phyloP scores from a whole-genome alignment of 2,888 invertebrate species.

The Sarcophaga carnaria region DNA sequence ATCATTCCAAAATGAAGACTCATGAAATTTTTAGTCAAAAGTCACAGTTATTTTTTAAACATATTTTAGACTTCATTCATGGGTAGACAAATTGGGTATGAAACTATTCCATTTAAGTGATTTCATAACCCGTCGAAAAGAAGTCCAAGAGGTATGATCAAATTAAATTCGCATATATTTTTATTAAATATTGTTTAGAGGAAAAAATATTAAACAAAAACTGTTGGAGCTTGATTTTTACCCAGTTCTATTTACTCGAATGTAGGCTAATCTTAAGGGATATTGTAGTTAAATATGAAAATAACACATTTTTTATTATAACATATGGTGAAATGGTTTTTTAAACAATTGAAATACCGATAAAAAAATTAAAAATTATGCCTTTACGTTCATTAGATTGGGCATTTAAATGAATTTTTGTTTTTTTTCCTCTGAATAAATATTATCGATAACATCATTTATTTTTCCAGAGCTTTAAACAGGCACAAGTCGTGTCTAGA shows the following conservation, averaged over 20 bases:
- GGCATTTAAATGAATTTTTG: background rate
- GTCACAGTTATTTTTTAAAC: slow-evolving; percentile 7
- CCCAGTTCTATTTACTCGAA: slow-evolving; percentile 41
- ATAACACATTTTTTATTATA: background rate
- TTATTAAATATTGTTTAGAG: too few species aligned
- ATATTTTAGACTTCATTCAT: slow-evolving; percentile 87
- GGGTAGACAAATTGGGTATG: slow-evolving; percentile 91
- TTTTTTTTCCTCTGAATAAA: background rate
- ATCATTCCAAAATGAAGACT: background rate
- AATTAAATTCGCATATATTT: background rate
- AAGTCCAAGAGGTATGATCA: slow-evolving; percentile 86
- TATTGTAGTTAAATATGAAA: background rate
- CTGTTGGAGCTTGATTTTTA: slow-evolving; percentile 73
- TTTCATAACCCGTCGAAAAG: slow-evolving; percentile 89
- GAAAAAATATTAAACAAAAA: background rate
- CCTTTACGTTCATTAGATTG: too few species aligned
- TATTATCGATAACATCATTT: background rate
- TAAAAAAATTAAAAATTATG: too few species aligned
- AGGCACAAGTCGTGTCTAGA: slow-evolving; percentile 88
- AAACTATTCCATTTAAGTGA: slow-evolving; percentile 91
- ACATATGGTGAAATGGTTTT: too few species aligned
- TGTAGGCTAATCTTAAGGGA: slow-evolving; percentile 33
- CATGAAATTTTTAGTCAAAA: background rate
- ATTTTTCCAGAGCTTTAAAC: slow-evolving; percentile 88
- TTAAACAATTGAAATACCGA: too few species aligned